Evolutionary conservation across 2,888 invertebrate genomes (phyloP).

Genomic region (Arctia plantaginis): DNA sequence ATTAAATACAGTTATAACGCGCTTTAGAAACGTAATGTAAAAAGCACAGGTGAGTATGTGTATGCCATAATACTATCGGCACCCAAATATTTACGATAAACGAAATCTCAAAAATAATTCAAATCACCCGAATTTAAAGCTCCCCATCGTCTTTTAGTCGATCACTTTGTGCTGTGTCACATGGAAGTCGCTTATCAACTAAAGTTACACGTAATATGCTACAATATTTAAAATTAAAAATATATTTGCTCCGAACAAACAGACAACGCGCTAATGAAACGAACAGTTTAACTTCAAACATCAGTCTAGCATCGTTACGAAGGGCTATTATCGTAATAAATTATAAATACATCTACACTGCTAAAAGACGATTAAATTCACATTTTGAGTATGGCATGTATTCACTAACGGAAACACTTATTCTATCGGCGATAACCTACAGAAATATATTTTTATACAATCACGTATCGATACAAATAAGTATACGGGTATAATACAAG

Average conservation of each 20-base stretch:
- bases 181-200: conserved; percentile 76
- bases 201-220: conserved; percentile 64
- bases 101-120: conserved; percentile 73
- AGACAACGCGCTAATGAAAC: conserved; percentile 51
- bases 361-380: conserved; percentile 79
- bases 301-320: conserved; percentile 74
- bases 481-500: conserved; percentile 76
- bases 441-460: conserved; percentile 76
- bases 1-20: conserved; percentile 62
- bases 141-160: conserved; percentile 60
- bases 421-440: conserved; percentile 71
- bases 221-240: conserved; percentile 66
- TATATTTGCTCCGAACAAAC: conserved; percentile 58
- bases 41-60: conserved; percentile 56
- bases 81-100: conserved; percentile 62
- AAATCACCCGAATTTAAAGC: conserved; percentile 65
- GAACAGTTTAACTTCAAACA: conserved; percentile 43
- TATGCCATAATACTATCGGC: conserved; percentile 61
- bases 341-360: conserved; percentile 64
- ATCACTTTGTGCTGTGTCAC: conserved; percentile 78
- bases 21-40: conserved; percentile 62
- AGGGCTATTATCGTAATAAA: conserved; percentile 62
- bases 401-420: conserved; percentile 81
- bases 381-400: conserved; percentile 79
- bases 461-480: conserved; percentile 70